These are phyloP conservation scores for Calliphora vicina DNA, from an alignment of 1,140 invertebrate genomes.

Conservation along the genomic window DNA sequence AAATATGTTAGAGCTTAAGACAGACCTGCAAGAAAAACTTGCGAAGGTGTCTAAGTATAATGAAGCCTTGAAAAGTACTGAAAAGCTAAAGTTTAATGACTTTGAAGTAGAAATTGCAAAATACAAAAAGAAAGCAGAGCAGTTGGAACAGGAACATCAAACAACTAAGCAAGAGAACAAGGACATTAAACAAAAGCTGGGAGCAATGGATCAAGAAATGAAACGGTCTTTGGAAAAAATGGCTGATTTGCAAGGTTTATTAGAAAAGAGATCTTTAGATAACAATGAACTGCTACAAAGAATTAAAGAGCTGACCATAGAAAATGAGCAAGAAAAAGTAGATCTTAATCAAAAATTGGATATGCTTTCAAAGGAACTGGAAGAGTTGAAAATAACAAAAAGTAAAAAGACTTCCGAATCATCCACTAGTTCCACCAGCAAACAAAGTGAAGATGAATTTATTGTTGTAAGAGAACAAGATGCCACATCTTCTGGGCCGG, in stretches of 20 bases:
- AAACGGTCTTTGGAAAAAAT: conserved; percentile 46
- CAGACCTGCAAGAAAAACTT: conserved; percentile 69
- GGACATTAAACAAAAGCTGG: not conserved
- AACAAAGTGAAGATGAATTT: conserved; percentile 60
- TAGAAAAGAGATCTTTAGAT: conserved; percentile 52
- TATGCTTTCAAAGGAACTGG: conserved; percentile 44
- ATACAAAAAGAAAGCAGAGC: conserved; percentile 44
- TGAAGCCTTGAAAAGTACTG: conserved; percentile 41
- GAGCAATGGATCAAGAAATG: conserved; percentile 44
- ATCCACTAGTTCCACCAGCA: conserved; percentile 53
- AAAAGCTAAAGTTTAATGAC: conserved; percentile 51
- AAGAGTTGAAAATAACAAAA: conserved; percentile 48
- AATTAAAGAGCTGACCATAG: conserved; percentile 42
- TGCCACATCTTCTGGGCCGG: conserved; percentile 45
- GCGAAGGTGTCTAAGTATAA: conserved; percentile 36
- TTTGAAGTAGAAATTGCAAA: conserved; percentile 49
- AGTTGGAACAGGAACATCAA: conserved; percentile 37
- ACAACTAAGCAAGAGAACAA: conserved; percentile 17
- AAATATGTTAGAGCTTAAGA: conserved; percentile 70
- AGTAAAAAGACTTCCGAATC: conserved; percentile 59
- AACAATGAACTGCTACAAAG: conserved; percentile 52
- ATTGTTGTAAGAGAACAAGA: conserved; percentile 57
- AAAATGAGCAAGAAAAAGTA: conserved; percentile 20
- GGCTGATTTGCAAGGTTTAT: conserved; percentile 51
- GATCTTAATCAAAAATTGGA: conserved; percentile 41